These are phyloP conservation scores for Dicrurus megarhynchus DNA, from an alignment of 2,113 vertebrate genomes.

Conservation along the genomic window DNA sequence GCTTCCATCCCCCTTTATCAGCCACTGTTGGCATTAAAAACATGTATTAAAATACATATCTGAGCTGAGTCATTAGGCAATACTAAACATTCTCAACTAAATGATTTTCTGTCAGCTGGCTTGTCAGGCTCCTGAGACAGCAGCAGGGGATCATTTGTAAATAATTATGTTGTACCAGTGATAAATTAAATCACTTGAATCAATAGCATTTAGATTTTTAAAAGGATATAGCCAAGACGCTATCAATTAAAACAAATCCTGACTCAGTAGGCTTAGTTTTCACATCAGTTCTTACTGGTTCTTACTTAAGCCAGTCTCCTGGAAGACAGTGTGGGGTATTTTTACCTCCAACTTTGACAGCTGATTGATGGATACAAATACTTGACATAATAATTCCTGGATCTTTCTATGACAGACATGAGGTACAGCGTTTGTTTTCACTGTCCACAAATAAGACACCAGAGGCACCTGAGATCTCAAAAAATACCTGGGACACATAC, in stretches of 20 bases:
- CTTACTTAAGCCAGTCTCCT: background rate
- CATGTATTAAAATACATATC: constrained; percentile 63
- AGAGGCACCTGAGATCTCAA: background rate
- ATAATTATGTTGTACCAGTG: constrained; percentile 66
- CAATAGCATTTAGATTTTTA: constrained; percentile 74
- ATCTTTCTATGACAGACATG: background rate
- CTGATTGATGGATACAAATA: background rate
- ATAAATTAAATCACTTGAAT: constrained; percentile 76
- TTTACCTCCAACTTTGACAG: background rate
- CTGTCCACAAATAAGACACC: background rate
- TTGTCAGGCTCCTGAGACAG: constrained; percentile 58
- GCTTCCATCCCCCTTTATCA: constrained; percentile 46
- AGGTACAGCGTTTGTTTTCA: background rate
- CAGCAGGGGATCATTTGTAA: constrained; percentile 70
- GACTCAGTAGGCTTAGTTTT: constrained; percentile 32
- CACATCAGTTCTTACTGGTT: background rate
- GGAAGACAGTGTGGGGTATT: background rate
- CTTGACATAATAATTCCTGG: background rate
- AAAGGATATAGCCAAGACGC: constrained; percentile 43
- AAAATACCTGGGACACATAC: background rate
- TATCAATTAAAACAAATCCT: constrained; percentile 47
- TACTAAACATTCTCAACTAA: constrained; percentile 72
- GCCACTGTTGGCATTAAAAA: constrained; percentile 52
- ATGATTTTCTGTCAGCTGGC: constrained; percentile 76
- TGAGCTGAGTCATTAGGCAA: constrained; percentile 58